Conservation (phyloP, 1,140 invertebrate species). For the Drosophila persimilis region DNA sequence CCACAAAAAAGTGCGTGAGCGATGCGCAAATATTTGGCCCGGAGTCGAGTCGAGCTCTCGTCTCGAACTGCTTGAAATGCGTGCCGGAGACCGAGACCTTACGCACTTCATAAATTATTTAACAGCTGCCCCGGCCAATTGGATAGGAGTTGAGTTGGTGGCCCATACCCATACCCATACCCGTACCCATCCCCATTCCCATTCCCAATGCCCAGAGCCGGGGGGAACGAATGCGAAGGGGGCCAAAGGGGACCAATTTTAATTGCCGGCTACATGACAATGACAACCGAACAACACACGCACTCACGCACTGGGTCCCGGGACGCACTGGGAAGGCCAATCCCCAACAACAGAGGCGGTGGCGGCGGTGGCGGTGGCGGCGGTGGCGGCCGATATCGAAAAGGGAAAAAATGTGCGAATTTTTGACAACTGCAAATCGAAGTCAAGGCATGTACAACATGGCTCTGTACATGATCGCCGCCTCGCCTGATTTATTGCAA, state of each 20-base stretch:
- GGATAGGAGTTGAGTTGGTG: background rate
- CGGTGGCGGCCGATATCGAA: background rate
- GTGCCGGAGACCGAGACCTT: constrained; percentile 55
- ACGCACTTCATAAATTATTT: constrained; percentile 80
- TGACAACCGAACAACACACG: constrained; percentile 41
- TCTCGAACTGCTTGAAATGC: constrained; percentile 67
- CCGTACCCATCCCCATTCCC: no score
- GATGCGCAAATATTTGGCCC: constrained; percentile 47
- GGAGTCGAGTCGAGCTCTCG: constrained; percentile 12
- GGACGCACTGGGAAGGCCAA: constrained; percentile 13
- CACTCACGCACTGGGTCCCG: constrained; percentile 28
- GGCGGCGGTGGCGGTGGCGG: background rate
- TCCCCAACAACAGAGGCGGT: background rate
- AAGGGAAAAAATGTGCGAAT: constrained; percentile 66
- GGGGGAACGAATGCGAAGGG: constrained; percentile 15
- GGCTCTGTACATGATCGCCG: constrained; percentile 47
- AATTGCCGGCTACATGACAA: constrained; percentile 74
- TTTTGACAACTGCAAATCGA: constrained; percentile 73
- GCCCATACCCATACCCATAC: no score
- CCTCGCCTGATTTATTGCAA: constrained; percentile 41
- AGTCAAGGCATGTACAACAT: constrained; percentile 57
- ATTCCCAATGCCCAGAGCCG: no score
- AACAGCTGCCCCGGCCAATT: constrained; percentile 63
- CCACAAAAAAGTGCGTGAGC: constrained; percentile 64
- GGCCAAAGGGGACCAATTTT: constrained; percentile 65